Base-by-base conservation (phyloP, 2,113 vertebrate genomes). In the Seriola dumerili region DNA sequence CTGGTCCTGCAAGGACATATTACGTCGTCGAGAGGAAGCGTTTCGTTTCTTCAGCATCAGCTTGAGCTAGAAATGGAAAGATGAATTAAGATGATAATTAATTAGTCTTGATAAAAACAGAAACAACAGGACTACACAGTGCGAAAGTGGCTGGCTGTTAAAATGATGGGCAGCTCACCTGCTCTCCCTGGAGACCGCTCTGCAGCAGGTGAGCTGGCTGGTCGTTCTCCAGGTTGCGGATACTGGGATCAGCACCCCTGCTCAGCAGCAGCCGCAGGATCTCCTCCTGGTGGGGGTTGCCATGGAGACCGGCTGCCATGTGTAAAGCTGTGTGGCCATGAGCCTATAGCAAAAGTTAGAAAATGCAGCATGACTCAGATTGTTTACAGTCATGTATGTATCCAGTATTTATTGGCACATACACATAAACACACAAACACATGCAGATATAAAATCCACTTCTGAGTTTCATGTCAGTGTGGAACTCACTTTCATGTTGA, bases 311-410 rank as follows among this genome's bases (percentile, higher is more conserved):
- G 0, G 97, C 97, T 0, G 97, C 97, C 97, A 98, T 98, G 93
- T 98, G 97, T 70, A 98, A 93, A 4, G 96, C 97, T 0, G 97
- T 98, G 93, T 98, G 97, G 36, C 97, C 97, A 0, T 98, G 97
- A 29, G 97, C 97, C 97, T 98, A 76, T 42, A 14, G 50, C 8
- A 25, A 44, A 75, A 62, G 11, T 10, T 29, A 17, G 59, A 16
- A 17, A 34, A 74, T 62, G 67, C 50, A 54, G 48, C 42, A 57
- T 76, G 59, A 81, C 9, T 72, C 73, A 14, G 38, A 36, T 50
- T 29, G 32, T 76, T 84, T 44, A 54, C 7, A 72, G 19, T 36
- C 29, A 64, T 32, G 5, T 11, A 13, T 13, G 23, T 69, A 4
- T 32, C 23, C 36, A 38, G 19, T 10, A 7, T 71, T 29, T 64